Percentiles rank a stretch among this genome's conserved stretches.
Conservation (phyloP, 1,140 invertebrate genomes). For the Rhyzopertha dominica region DNA sequence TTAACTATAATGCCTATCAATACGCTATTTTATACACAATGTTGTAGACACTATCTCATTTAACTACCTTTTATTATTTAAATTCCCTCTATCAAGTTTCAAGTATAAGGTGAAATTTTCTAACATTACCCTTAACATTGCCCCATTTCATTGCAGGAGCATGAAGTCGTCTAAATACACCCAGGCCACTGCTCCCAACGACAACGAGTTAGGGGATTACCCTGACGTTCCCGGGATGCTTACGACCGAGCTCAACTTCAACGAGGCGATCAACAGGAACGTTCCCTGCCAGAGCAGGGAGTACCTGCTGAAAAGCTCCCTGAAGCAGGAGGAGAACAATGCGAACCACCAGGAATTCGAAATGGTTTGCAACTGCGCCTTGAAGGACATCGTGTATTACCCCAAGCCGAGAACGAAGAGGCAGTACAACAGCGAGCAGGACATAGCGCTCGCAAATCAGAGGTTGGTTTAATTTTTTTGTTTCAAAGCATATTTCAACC, state of each 20-base stretch:
- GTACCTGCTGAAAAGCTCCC: conserved; percentile 19
- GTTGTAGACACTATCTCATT: too few relatives aligned
- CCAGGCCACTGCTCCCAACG: conserved; percentile 36
- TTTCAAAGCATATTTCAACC: too few relatives aligned
- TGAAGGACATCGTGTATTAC: conserved; percentile 23
- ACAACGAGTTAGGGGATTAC: conserved; percentile 38
- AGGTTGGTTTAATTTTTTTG: conserved; percentile 1
- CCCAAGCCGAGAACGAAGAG: conserved; percentile 25
- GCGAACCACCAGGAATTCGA: conserved; percentile 23
- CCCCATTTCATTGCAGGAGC: too few relatives aligned
- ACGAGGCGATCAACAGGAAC: conserved; percentile 23
- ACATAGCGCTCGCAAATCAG: conserved; percentile 22
- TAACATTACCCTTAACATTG: too few relatives aligned
- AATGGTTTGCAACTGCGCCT: conserved; percentile 33
- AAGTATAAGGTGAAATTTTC: too few relatives aligned
- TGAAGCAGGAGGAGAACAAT: conserved; percentile 23
- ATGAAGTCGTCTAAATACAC: conserved; percentile 42
- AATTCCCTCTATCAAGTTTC: too few relatives aligned
- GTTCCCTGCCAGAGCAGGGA: conserved; percentile 23
- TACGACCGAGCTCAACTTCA: conserved; percentile 28
- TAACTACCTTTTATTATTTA: too few relatives aligned
- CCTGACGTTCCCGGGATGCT: conserved; percentile 32
- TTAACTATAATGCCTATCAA: too few relatives aligned
- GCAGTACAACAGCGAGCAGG: conserved; percentile 27
- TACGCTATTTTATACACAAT: too few relatives aligned